Conservation (phyloP, 2,113 vertebrate species). For the Hylia prasina region DNA sequence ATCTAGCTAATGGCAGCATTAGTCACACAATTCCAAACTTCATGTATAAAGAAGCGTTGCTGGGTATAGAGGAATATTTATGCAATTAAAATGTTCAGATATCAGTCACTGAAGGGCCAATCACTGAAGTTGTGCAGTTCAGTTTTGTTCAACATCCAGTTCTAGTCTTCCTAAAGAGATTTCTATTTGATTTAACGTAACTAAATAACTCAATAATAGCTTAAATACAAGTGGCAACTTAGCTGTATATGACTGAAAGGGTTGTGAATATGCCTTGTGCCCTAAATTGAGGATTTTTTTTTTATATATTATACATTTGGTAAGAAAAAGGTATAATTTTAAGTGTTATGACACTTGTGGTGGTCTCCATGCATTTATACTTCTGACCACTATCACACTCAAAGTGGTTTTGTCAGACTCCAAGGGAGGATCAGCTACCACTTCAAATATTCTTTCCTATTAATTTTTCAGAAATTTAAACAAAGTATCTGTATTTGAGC, state of each 20-base stretch:
- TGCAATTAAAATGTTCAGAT: background rate
- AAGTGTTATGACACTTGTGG: background rate
- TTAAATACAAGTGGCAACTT: background rate
- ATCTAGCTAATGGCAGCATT: conserved; percentile 38
- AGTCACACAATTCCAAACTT: conserved; percentile 13
- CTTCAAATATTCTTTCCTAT: background rate
- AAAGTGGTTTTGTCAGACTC: background rate
- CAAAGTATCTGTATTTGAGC: background rate
- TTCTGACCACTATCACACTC: background rate
- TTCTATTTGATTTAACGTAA: background rate
- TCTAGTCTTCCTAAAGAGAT: background rate
- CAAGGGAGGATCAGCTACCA: background rate
- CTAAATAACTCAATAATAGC: background rate
- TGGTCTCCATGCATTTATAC: background rate
- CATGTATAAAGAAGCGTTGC: background rate
- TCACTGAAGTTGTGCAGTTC: background rate
- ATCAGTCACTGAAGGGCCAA: background rate
- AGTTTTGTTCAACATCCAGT: background rate
- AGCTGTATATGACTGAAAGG: background rate
- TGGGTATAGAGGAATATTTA: conserved; percentile 1
- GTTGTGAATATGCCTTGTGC: background rate
- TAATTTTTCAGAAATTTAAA: background rate
- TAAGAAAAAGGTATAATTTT: background rate
- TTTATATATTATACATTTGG: background rate
- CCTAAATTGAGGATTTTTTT: background rate